Base-by-base conservation (phyloP, 30 jellyfish, hydroid and myxozoan species). In the Nemopilema nomurai region DNA sequence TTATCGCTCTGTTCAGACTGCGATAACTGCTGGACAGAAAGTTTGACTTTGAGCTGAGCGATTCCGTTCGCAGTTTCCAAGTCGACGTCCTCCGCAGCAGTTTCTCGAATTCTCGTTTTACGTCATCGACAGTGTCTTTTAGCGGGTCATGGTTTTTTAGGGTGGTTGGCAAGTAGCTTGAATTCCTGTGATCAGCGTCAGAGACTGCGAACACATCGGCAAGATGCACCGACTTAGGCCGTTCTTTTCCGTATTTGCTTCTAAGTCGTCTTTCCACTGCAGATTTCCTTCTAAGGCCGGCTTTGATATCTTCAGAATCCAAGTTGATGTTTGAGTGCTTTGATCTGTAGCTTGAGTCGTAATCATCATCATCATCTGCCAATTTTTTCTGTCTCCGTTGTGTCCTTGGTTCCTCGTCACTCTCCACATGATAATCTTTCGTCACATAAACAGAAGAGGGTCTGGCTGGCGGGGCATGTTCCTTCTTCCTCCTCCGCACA, bases 171-270 rank as follows among this genome's bases (percentile, higher is more conserved):
- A 62, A 51, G 32, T 71, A 51, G 49, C 77, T 73, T 0, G 79
- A 16, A 30, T 66, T 18, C 28, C 77, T 16, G 77, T 82, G 9
- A 22, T 67, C 74, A 1, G 62, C 75, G 17, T 70, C 69, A 18
- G 92, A 72, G 22, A 67, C 65, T 6, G 92, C 72, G 25, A 74
- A 65, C 0, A 87, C 81, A 26, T 77, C 90, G 19, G 89, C 86
- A 67, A 87, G 77, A 29, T 74, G 53, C 20, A 87, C 89, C 28
- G 96, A 87, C 71, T 87, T 87, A 18, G 96, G 96, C 71, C 96
- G 76, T 51, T 85, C 84, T 67, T 32, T 70, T 29, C 79, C 25
- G 50, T 62, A 20, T 76, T 74, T 85, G 28, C 76, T 85, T 51
- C 69, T 69, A 19, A 74, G 69, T 67, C 94, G 79, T 28, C 94